Evolutionary conservation across 2,113 vertebrate species (phyloP).

Genomic region (Campylorhamphus procurvoides): DNA sequence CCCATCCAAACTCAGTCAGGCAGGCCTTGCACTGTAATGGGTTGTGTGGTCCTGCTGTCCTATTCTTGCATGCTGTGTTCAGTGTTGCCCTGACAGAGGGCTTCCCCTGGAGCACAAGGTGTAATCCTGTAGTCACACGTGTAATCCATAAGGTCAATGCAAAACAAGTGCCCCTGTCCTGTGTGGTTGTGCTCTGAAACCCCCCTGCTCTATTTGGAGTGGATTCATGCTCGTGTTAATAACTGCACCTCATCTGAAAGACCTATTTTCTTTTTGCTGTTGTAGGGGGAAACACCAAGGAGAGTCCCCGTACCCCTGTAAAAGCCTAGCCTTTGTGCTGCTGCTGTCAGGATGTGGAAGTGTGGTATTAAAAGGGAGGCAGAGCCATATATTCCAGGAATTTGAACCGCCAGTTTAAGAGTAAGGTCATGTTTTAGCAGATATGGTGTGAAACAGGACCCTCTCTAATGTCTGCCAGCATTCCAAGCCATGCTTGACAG

Average conservation of each 20-base stretch:
- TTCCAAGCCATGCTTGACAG: not conserved
- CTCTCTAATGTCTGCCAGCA: fast-evolving
- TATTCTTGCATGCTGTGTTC: fast-evolving
- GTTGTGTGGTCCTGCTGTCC: not conserved
- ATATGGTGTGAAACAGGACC: not conserved
- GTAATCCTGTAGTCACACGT: too few relatives aligned
- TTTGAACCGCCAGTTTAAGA: not conserved
- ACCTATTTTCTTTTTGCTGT: not conserved
- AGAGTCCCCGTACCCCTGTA: not conserved
- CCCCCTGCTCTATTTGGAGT: not conserved
- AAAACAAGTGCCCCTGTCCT: not conserved
- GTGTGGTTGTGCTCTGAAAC: not conserved
- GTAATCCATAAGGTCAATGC: fast-evolving
- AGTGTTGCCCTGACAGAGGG: not conserved
- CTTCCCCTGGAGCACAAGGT: not conserved
- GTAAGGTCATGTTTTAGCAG: not conserved
- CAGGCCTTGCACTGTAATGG: not conserved
- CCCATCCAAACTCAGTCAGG: not conserved
- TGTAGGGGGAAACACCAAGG: fast-evolving
- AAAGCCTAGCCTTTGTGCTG: not conserved
- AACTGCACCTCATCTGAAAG: not conserved
- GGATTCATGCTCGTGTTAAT: not conserved
- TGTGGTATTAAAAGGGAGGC: not conserved
- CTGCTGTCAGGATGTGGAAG: not conserved
- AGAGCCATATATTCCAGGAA: not conserved